Base-by-base conservation (phyloP, 2,113 vertebrate species). In the Ictidomys tridecemlineatus region DNA sequence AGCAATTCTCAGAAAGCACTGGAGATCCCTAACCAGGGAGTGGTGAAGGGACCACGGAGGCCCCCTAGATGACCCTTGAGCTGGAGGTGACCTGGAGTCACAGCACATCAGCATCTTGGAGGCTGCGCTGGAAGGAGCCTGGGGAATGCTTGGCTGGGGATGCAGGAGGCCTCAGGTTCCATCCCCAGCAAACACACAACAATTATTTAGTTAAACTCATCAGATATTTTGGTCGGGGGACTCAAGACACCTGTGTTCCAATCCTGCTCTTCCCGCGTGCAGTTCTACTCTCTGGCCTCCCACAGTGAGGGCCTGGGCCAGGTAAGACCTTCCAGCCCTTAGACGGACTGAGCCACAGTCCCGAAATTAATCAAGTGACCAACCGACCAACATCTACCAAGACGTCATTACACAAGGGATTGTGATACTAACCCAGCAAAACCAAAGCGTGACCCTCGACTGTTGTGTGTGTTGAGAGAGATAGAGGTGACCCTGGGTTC, bases 281-380 rank as follows among this genome's bases (percentile, higher is more conserved):
- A 11, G 17, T 7, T 34, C 42, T 22, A 20, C 28, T 8, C 18
- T 12, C 8, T 18, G 14, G 22, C 39, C 32, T 56, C 77, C 30
- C 8, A 22, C 16, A 9, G 0, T 0, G 7, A 26, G 34, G 4
- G 24, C 48, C 5, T 4, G 20, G 39, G 28, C 42, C 3, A 45
- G 63, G 70, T 18, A n/a, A n/a, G 9, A 42, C 79, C 73, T 70
- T 76, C 63, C 51, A 18, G 42, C 56, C 45, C 39, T 82, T 5
- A 42, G 34, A 58, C 42, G 14, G 5, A 32, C 12, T 14, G 76
- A 18, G 34, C 86, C 53, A 48, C 63, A 42, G 1, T 4, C 58
- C 45, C 48, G 2, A 5, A 30, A 42, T 1, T 10, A 5, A 45
- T 63, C 58, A 89, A 56, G 39, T 42, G 73, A 26, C 37, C 37